A percentile compares a stretch with the other conserved stretches of the same genome.
Evolutionary conservation across 2,797 vertebrate genomes (phyloP).

Genomic region (Gobionotothen gibberifrons): DNA sequence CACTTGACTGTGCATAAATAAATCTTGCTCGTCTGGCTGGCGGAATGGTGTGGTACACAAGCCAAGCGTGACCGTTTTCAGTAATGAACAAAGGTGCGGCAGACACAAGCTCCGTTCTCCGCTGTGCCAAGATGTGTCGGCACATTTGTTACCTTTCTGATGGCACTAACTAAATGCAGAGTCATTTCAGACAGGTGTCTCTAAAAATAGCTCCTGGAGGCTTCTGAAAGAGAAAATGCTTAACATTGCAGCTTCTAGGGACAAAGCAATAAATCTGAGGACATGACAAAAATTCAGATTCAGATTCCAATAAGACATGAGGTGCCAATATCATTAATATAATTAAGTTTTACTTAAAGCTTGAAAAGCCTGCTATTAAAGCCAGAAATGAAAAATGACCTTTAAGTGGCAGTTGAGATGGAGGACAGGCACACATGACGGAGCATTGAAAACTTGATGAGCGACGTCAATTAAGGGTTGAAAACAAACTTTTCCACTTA

Average conservation of each 20-base stretch:
- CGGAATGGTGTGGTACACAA: conserved; percentile 31
- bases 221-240: conserved; percentile 35
- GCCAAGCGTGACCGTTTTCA: conserved; percentile 67
- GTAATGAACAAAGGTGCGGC: conserved; percentile 70
- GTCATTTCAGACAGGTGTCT: conserved; percentile 55
- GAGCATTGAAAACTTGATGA: background rate
- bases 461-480: background rate
- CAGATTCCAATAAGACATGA: conserved; percentile 11
- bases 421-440: background rate
- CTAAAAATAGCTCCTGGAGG: conserved; percentile 42
- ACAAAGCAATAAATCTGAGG: conserved; percentile 32
- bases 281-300: conserved; percentile 14
- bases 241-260: conserved; percentile 36
- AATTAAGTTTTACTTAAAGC: conserved; percentile 13
- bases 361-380: conserved; percentile 5
- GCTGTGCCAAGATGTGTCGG: conserved; percentile 69
- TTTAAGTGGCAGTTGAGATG: background rate
- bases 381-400: conserved; percentile 17
- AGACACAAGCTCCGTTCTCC: conserved; percentile 22
- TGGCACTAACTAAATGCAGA: conserved; percentile 61
- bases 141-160: conserved; percentile 67
- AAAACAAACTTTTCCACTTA: background rate
- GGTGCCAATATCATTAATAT: conserved; percentile 29
- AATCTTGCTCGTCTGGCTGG: conserved; percentile 61
- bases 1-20: conserved; percentile 70